Evolutionary conservation across 2,797 vertebrate genomes (phyloP).

Genomic region (Hapalemur alaotrensis): DNA sequence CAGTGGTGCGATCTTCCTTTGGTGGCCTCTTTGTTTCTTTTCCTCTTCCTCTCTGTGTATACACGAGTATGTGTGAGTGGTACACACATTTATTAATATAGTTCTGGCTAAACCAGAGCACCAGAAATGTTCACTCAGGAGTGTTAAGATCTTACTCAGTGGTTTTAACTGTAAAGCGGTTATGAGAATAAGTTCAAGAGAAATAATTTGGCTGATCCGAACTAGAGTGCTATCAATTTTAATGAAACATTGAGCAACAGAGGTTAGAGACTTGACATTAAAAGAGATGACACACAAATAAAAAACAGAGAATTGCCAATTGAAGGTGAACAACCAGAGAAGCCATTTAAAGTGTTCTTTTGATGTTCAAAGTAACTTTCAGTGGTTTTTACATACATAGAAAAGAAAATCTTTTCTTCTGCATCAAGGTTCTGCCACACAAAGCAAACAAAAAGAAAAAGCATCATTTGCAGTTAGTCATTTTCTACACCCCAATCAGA

Average conservation of each 20-base stretch:
- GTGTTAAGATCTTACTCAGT: neutral
- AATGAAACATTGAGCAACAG: neutral
- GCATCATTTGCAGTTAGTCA: neutral
- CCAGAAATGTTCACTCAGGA: neutral
- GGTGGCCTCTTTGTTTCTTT: neutral
- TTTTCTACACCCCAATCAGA: neutral
- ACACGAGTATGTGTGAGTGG: neutral
- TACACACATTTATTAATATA: neutral
- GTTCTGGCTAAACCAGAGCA: neutral
- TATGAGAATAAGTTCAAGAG: neutral
- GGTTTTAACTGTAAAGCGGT: neutral
- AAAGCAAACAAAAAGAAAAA: neutral
- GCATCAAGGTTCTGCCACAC: neutral
- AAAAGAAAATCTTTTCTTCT: neutral
- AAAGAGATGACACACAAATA: neutral
- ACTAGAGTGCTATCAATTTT: neutral
- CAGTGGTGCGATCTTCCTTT: rapidly evolving
- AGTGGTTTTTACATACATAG: neutral
- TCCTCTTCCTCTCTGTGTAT: neutral
- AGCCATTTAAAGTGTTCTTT: neutral
- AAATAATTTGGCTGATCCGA: neutral
- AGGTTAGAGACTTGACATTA: neutral
- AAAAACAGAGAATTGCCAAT: neutral
- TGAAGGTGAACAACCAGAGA: neutral
- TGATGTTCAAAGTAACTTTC: neutral